Base-by-base conservation (phyloP, 2,888 invertebrate genomes). In the Aporophyla lueneburgensis region DNA sequence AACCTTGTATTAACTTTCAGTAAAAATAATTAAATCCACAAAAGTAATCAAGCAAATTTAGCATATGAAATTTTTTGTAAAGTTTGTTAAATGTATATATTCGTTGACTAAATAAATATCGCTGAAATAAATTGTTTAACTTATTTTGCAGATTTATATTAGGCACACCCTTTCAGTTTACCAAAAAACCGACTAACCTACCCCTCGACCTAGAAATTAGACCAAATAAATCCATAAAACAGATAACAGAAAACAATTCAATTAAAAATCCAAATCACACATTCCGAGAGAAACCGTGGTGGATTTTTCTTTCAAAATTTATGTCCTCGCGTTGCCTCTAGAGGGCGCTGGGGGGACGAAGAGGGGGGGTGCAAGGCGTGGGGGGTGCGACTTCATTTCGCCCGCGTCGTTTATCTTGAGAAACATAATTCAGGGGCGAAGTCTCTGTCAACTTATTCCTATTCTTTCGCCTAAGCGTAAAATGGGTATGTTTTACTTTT, bases 321-420 rank as follows among this genome's bases (percentile, higher is more conserved):
- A 96, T 96, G 94, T 95, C 90, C 93, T 89, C 92, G 92, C 91
- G 93, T 91, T 88, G 92, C 94, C 93, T 92, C 93, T 89, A 91
- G 93, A 93, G 93, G 94, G 93, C 90, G 92, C 90, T 91, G 87
- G 91, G 85, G 90, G 84, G 86, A 51, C n/a, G 81, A 73, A 80
- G 71, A 83, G 88, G 85, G 82, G 73, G 78, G 70, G 85, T 77
- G 84, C 88, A 86, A 90, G 88, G 87, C 87, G 89, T 85, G 86
- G 89, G 92, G 94, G 96, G 95, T 93, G 97, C 97, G 97, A 97
- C 97, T 97, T 97, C 97, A 97, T 97, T 97, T 97, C 97, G 97
- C 97, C 97, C 97, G 96, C 97, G 97, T 97, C 97, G 97, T 97
- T 97, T 97, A 97, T 97, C 97, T 97, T 97, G 96, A 97, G 97